Base-by-base conservation (phyloP, 2,888 invertebrate species). In the Catotricha subobsoleta region DNA sequence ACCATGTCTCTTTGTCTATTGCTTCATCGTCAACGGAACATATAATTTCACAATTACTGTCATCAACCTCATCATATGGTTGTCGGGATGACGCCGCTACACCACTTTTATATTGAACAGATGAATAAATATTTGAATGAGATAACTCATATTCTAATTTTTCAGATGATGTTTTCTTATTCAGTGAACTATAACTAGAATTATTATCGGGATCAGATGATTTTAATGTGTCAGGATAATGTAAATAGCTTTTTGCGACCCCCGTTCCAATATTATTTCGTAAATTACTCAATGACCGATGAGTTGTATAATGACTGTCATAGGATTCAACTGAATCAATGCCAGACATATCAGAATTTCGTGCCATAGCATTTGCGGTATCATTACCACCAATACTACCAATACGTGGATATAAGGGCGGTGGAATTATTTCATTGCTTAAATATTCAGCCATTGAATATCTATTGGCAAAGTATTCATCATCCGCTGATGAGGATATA, bases 141-240 rank as follows among this genome's bases (percentile, higher is more conserved):
- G 70, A 67, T 39, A 71, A 60, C 58, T 72, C 69, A 60, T 67
- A 71, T 55, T 72, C 72, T 47, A 71, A 62, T 46, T 69, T 57
- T 42, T 62, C 60, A 1, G 59, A 56, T 5, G 60, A 60, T n/a
- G 47, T 15, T 40, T 44, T 42, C 19, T 44, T 44, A 12, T 36
- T 36, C 16, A 36, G 10, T 25, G 36, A 36, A 3, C 15, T 25
- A 16, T 36, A 36, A 20, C 25, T 9, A 16, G 36, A 23, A 25
- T 15, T 9, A 16, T 19, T 15, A 5, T 25, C 36, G 2, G 5
- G 4, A 15, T 15, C 16, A 6, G 3, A 5, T 29, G 48, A 49
- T 33, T 49, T 49, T 18, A 49, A 47, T 33, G 49, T 53, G 28
- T 54, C 54, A 25, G n/a, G n/a, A n/a, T n/a, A n/a, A n/a, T n/a